phyloP scores from a whole-genome alignment of 2,888 invertebrate species.

The Melikaiella ostensackeni region DNA sequence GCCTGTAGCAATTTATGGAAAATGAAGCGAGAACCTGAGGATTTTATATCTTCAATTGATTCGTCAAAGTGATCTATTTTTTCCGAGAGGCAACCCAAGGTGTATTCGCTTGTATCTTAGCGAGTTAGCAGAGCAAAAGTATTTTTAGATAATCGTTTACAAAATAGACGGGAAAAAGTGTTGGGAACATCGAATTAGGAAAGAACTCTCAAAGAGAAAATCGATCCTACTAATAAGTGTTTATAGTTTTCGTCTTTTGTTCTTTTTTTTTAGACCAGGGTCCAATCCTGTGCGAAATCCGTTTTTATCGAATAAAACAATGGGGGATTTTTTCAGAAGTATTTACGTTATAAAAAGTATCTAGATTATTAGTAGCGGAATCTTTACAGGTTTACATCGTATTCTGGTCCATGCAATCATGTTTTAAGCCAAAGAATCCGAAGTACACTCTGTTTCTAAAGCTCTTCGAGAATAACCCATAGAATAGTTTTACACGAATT shows the following conservation, averaged over 20 bases:
- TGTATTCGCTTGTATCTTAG: slow-evolving; percentile 30
- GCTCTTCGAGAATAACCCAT: slow-evolving; percentile 28
- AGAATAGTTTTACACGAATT: slow-evolving; percentile 19
- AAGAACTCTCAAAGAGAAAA: slow-evolving; percentile 11
- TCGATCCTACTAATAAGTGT: slow-evolving; percentile 12
- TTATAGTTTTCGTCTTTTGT: slow-evolving; percentile 37
- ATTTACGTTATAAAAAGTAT: slow-evolving; percentile 13
- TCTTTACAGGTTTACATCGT: slow-evolving; percentile 37
- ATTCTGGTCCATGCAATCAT: slow-evolving; percentile 38
- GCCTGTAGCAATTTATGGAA: slow-evolving; percentile 51
- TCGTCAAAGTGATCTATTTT: slow-evolving; percentile 26
- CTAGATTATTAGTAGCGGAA: slow-evolving; percentile 16
- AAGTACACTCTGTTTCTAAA: slow-evolving; percentile 38
- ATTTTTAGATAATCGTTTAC: slow-evolving; percentile 47
- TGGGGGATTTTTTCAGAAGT: not conserved
- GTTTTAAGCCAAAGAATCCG: slow-evolving; percentile 39
- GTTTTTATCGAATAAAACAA: slow-evolving; percentile 63
- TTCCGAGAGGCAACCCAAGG: slow-evolving; percentile 16
- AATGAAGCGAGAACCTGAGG: slow-evolving; percentile 16
- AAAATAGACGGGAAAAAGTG: slow-evolving; percentile 12
- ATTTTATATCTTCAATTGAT: not conserved
- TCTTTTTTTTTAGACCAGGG: slow-evolving; percentile 14
- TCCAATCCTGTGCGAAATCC: slow-evolving; percentile 58
- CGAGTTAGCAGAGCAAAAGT: slow-evolving; percentile 35
- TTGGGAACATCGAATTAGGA: not conserved